Conservation (phyloP, 2,113 vertebrate species). For the Epinephelus cyanopodus region DNA sequence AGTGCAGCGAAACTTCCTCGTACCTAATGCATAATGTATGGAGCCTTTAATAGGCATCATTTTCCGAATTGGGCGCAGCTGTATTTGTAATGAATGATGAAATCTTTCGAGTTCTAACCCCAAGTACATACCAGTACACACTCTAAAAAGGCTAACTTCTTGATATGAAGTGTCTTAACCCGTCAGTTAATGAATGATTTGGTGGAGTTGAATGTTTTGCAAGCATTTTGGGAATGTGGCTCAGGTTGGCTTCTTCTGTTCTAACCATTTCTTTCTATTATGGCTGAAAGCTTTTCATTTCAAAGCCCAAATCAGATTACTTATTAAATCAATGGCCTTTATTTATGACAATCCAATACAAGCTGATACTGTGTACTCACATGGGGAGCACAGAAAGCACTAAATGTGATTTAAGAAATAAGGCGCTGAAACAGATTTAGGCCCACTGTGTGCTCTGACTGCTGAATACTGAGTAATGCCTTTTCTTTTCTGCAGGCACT, state of each 20-base stretch:
- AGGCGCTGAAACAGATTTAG: conserved; percentile 58
- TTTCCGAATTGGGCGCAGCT: conserved; percentile 50
- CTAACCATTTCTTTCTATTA: conserved; percentile 54
- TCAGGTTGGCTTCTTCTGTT: conserved; percentile 44
- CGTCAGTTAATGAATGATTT: neutral
- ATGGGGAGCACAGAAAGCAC: conserved; percentile 59
- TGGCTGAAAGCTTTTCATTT: conserved; percentile 76
- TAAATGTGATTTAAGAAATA: conserved; percentile 74
- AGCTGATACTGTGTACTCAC: conserved; percentile 63
- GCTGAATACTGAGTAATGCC: conserved; percentile 46
- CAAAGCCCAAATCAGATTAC: conserved; percentile 71
- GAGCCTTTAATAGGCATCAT: conserved; percentile 36
- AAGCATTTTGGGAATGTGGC: conserved; percentile 37
- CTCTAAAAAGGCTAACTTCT: conserved; percentile 29
- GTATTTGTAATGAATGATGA: conserved; percentile 48
- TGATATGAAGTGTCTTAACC: conserved; percentile 18
- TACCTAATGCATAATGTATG: conserved; percentile 47
- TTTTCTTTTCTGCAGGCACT: conserved; percentile 83
- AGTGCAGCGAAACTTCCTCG: conserved; percentile 23
- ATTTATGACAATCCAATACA: conserved; percentile 75
- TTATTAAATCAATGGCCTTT: conserved; percentile 74
- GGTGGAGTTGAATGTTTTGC: conserved; percentile 9
- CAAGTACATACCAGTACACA: neutral
- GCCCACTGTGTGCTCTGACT: conserved; percentile 48
- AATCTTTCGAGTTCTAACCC: neutral